phyloP scores from a whole-genome alignment of 2,797 vertebrate species.

The Echeneis naucrates region DNA sequence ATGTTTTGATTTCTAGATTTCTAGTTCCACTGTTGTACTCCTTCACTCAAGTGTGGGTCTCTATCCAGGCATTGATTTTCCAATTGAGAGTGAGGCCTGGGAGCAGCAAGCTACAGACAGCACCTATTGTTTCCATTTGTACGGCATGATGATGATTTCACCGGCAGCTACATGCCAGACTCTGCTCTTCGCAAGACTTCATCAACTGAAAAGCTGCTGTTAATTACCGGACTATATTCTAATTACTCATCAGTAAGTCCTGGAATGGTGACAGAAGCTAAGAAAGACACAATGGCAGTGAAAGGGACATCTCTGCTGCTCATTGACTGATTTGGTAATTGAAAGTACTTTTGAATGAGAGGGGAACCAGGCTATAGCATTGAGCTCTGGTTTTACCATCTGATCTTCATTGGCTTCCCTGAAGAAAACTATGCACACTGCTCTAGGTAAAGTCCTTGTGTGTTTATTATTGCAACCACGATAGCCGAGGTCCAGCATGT shows the following conservation, averaged over 20 bases:
- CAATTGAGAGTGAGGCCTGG: constrained; percentile 56
- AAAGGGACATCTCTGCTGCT: constrained; percentile 51
- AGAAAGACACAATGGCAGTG: constrained; percentile 34
- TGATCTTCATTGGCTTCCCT: constrained; percentile 1
- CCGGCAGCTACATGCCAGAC: constrained; percentile 56
- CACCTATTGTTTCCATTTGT: constrained; percentile 74
- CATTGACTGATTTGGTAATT: constrained; percentile 57
- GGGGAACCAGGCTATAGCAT: constrained; percentile 66
- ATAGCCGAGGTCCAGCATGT: no score
- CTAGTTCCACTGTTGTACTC: constrained; percentile 58
- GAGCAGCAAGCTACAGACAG: constrained; percentile 58
- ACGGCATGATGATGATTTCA: constrained; percentile 69
- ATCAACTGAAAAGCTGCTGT: constrained; percentile 78
- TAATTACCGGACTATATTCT: constrained; percentile 81
- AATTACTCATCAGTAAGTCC: constrained; percentile 72
- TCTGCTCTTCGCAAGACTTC: constrained; percentile 61
- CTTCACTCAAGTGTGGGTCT: constrained; percentile 59
- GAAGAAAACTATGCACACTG: no score
- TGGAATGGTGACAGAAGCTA: constrained; percentile 43
- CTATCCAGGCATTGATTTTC: constrained; percentile 75
- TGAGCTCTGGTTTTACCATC: constrained; percentile 24
- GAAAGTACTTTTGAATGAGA: constrained; percentile 61
- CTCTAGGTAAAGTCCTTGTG: no score
- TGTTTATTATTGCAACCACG: no score
- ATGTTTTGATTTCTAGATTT: constrained; percentile 70